Evolutionary conservation across 1,140 invertebrate species (phyloP).

Genomic region (Dysdera silvatica): DNA sequence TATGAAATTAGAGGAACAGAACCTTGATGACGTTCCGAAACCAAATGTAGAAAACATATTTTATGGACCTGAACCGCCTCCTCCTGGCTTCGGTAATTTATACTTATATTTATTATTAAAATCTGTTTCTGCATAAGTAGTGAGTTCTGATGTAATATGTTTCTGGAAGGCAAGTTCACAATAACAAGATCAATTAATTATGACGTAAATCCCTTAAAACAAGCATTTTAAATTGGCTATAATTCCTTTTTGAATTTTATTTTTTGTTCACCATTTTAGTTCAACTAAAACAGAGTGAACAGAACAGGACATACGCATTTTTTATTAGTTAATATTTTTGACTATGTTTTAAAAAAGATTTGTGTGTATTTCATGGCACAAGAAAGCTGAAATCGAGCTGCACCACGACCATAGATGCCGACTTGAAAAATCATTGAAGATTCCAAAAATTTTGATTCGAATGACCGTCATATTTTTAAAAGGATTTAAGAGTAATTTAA

Average conservation of each 20-base stretch:
- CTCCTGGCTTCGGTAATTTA: slow-evolving; percentile 5
- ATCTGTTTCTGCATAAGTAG: background rate
- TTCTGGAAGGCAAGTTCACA: background rate
- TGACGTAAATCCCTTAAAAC: background rate
- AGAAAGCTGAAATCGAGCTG: too few relatives aligned
- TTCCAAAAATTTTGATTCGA: too few relatives aligned
- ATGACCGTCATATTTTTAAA: too few relatives aligned
- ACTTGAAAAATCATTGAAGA: too few relatives aligned
- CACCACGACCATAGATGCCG: too few relatives aligned
- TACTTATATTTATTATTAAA: background rate
- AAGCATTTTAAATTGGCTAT: background rate
- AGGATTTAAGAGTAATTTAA: too few relatives aligned
- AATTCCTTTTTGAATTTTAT: background rate
- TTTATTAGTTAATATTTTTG: too few relatives aligned
- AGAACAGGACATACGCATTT: slow-evolving; percentile 8
- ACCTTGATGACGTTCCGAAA: background rate
- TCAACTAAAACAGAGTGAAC: background rate
- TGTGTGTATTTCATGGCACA: too few relatives aligned
- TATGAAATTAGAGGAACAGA: background rate
- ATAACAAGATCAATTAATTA: background rate
- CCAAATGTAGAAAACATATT: slow-evolving; percentile 4
- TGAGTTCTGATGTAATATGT: background rate
- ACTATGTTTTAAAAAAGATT: too few relatives aligned
- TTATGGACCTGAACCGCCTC: slow-evolving; percentile 32
- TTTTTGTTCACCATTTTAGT: background rate